These are phyloP conservation scores for Serilophus lunatus DNA, from an alignment of 2,113 vertebrate genomes.

Conservation along the genomic window DNA sequence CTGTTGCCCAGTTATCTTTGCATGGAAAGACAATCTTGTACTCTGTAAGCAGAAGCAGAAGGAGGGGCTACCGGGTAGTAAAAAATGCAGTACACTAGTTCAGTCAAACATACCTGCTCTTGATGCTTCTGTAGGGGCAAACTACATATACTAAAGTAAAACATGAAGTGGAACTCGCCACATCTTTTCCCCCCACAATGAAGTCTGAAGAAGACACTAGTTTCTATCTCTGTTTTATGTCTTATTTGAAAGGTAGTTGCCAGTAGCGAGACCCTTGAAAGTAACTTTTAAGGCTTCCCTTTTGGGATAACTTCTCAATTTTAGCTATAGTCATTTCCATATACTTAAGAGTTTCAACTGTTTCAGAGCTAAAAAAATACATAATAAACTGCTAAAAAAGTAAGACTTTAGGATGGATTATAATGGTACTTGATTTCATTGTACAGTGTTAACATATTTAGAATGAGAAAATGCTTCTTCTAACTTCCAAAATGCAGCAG, in stretches of 20 bases:
- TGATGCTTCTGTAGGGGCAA: background rate
- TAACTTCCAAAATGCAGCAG: background rate
- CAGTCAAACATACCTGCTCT: background rate
- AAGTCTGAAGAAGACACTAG: background rate
- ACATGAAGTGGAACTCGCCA: background rate
- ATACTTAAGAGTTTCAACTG: background rate
- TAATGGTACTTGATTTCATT: background rate
- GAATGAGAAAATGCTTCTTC: background rate
- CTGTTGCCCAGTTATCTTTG: background rate
- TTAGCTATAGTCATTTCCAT: background rate
- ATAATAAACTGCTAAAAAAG: background rate
- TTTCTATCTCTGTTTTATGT: background rate
- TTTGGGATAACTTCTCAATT: background rate
- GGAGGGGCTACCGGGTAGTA: background rate
- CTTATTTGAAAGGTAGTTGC: background rate
- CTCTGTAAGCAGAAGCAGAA: background rate
- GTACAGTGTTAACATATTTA: background rate
- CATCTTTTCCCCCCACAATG: background rate
- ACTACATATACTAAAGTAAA: background rate
- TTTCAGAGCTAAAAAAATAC: background rate
- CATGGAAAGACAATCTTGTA: background rate
- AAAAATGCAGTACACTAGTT: background rate
- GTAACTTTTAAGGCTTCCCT: background rate
- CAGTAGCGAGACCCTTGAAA: background rate
- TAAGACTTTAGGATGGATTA: background rate